Base-by-base conservation (phyloP, 2,113 vertebrate species). In the Orientallactaga bullata region DNA sequence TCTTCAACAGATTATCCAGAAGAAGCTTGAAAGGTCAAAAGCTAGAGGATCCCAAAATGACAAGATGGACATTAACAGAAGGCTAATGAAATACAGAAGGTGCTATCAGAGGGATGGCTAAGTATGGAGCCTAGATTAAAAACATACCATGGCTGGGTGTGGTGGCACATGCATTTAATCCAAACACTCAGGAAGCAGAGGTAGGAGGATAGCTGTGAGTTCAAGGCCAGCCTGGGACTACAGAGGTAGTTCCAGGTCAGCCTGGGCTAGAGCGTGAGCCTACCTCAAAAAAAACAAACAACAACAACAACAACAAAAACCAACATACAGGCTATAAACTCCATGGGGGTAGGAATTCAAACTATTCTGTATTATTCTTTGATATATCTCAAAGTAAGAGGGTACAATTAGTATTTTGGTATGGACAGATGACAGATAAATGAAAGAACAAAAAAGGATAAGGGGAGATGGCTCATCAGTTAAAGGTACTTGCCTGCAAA, bases 1-100 rank as follows among this genome's bases (percentile, higher is more conserved):
- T 85, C 32, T 93, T 39, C 51, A 88, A 79, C 66, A 95, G 60
- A 23, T 1, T 81, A 71, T 65, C 51, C 39, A 80, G 79, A 77
- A 47, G 20, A 74, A 65, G 35, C 21, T 0, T 65, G 13, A 78
- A 76, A 93, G 61, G 55, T 42, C 39, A 87, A 32, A 78, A 39
- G 58, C 51, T 35, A 55, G 13, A 85, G 15, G 55, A 71, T 35
- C 68, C 24, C 60, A 32, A 85, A 5, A 2, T 58, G 55, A 60
- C 73, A 77, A 28, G n/a, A 35, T 1, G 4, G 51, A 65, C 7
- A 1, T 47, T 0, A 51, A 32, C 23, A 39, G 32, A 84, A 37
- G 30, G 60, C 18, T 37, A 28, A 51, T 8, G 37, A 32, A 51
- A 35, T 18, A 7, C 26, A 69, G 60, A 47, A 47, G 28, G 21